A percentile compares a stretch with the other conserved stretches of the same genome.
These are phyloP conservation scores for Acanthosepion pharaonis DNA, from an alignment of 2,888 invertebrate species.

Conservation along the genomic window DNA sequence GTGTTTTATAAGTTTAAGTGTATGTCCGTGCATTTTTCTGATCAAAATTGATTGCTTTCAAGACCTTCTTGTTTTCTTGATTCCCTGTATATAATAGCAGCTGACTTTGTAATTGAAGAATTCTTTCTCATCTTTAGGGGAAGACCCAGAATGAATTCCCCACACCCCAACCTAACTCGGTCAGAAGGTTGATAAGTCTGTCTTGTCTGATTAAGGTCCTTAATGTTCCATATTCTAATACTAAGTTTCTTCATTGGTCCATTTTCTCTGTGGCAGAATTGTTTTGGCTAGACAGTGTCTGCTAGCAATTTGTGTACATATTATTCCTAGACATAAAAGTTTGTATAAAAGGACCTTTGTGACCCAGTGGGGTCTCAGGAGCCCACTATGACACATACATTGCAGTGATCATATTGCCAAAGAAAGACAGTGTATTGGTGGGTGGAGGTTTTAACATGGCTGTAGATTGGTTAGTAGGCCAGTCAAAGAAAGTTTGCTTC, in stretches of 20 bases:
- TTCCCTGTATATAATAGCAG: constrained; percentile 6
- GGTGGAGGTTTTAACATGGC: neutral
- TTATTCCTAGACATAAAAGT: constrained; percentile 21
- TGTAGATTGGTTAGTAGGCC: neutral
- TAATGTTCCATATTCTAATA: neutral
- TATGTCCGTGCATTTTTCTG: constrained; percentile 2
- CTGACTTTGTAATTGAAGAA: constrained; percentile 14
- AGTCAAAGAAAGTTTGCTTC: neutral
- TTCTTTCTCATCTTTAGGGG: neutral
- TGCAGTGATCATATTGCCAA: neutral
- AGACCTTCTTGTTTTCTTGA: neutral
- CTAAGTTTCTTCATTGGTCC: constrained; percentile 33
- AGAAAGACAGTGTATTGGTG: neutral
- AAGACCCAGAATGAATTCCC: neutral
- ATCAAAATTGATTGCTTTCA: neutral
- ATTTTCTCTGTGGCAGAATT: neutral
- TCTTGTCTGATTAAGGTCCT: constrained; percentile 22
- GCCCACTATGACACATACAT: neutral
- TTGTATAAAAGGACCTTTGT: constrained; percentile 33
- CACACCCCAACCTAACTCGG: neutral
- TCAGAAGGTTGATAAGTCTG: constrained; percentile 21
- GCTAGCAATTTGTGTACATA: neutral
- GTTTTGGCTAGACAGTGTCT: neutral
- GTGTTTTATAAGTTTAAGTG: too few relatives aligned
- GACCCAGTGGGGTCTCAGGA: neutral